Base-by-base conservation (phyloP, 2,113 vertebrate species). In the Arvicanthis niloticus region DNA sequence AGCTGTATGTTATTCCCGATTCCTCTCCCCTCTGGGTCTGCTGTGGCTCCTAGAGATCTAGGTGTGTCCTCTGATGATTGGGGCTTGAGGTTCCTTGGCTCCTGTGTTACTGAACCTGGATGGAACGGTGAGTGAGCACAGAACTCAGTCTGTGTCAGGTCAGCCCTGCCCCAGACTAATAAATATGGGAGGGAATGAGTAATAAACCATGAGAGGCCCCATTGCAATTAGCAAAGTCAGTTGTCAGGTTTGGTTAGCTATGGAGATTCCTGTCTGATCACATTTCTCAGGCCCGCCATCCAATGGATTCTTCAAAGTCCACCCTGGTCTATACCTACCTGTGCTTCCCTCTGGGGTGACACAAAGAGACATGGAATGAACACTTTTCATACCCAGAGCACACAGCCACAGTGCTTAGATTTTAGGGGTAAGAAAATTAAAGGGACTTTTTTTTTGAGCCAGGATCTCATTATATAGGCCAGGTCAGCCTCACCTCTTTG, bases 181-280 rank as follows among this genome's bases (percentile, higher is more conserved):
- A 75, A 78, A 75, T 21, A 21, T 34, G 77, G 72, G 24, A 58
- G 2, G 85, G 31, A 78, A 53, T n/a, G 48, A 12, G 56, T 93
- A 19, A 88, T 53, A 95, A 45, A 70, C 56, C 80, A n/a, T 4
- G 12, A 78, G 31, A 95, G 81, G 53, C 17, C 40, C 80, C 9
- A 0, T 9, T 9, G 19, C 6, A 88, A 2, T 10, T 0, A 94
- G 51, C n/a, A 92, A 51, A 88, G 75, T 40, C 80, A 81, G 53
- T 53, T 42, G 37, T 37, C 2, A 13, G 48, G 48, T 15, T n/a
- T 29, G 9, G 45, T 22, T n/a, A 89, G 53, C 81, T 80, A 0
- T 22, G 80, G 76, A 58, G 31, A 91, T 70, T 48, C 91, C 56
- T 85, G 70, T 91, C 62, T 70, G 42, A 86, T 67, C 67, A 72